Evolutionary conservation across 2,888 invertebrate species (phyloP).

Genomic region (Campaea margaritaria): DNA sequence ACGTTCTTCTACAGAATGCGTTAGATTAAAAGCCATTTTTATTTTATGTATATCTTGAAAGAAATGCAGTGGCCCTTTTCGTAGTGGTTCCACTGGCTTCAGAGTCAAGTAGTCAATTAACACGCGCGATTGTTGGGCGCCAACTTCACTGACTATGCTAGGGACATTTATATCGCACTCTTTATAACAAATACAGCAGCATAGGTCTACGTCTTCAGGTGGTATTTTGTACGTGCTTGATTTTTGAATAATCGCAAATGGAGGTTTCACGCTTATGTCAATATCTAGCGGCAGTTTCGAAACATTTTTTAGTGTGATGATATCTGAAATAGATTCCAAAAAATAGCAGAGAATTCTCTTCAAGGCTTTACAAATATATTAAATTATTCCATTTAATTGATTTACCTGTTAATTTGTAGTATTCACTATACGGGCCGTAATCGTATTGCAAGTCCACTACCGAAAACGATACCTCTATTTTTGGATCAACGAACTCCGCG

Average conservation of each 20-base stretch:
- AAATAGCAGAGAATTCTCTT: not conserved
- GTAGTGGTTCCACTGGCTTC: conserved; percentile 66
- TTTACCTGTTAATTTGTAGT: conserved; percentile 76
- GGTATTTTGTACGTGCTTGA: conserved; percentile 67
- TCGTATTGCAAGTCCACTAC: conserved; percentile 81
- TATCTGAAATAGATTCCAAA: conserved; percentile 64
- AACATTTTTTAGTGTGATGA: conserved; percentile 82
- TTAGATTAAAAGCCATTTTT: conserved; percentile 74
- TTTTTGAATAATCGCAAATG: conserved; percentile 79
- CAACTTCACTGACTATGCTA: conserved; percentile 59
- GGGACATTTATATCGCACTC: conserved; percentile 67
- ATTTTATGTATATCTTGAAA: conserved; percentile 78
- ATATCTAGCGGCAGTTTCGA: conserved; percentile 80
- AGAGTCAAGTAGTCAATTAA: conserved; percentile 73
- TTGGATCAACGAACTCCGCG: conserved; percentile 86
- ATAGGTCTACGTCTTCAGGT: conserved; percentile 63
- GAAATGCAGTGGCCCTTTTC: conserved; percentile 66
- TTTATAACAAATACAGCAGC: conserved; percentile 72
- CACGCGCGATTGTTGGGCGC: conserved; percentile 55
- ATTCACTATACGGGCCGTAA: conserved; percentile 73
- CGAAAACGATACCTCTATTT: conserved; percentile 78
- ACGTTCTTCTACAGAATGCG: conserved; percentile 66
- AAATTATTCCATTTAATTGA: not conserved
- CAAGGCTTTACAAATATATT: not conserved
- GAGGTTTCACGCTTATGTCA: conserved; percentile 75